Evolutionary conservation across 2,113 vertebrate genomes (phyloP).

Genomic region (Prinia subflava): DNA sequence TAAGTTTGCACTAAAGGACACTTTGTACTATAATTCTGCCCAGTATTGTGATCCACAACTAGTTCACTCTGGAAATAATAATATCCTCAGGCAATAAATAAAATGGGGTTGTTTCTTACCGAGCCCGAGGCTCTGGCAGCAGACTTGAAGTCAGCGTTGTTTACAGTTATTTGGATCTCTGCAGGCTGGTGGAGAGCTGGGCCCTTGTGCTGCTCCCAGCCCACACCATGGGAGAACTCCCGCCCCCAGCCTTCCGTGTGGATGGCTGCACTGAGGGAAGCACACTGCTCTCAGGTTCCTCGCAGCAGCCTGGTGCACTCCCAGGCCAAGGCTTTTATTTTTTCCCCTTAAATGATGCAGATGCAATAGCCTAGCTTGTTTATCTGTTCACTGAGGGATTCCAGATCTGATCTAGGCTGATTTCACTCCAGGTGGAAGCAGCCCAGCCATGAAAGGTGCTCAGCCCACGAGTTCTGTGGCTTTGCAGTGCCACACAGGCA

Average conservation of each 20-base stretch:
- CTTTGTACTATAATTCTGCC: background rate
- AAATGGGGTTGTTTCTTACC: background rate
- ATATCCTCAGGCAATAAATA: constrained; percentile 5
- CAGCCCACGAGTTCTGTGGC: background rate
- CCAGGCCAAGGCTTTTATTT: background rate
- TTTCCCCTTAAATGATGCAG: background rate
- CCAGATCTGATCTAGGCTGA: background rate
- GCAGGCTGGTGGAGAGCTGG: background rate
- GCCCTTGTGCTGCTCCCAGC: background rate
- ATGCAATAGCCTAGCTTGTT: background rate
- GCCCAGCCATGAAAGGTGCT: background rate
- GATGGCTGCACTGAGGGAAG: accelerated
- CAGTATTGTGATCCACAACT: background rate
- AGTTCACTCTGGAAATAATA: constrained; percentile 7
- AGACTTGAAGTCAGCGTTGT: background rate
- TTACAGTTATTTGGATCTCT: background rate
- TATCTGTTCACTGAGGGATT: background rate
- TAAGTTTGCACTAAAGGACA: constrained; percentile 22
- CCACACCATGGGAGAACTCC: background rate
- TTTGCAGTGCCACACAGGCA: background rate
- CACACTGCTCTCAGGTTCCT: background rate
- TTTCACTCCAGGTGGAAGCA: background rate
- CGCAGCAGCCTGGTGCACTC: background rate
- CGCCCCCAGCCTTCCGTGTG: background rate
- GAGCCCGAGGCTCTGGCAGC: constrained; percentile 3